Evolutionary conservation across 2,888 invertebrate species (phyloP).

Genomic region (Rhorus exstirpatorius): DNA sequence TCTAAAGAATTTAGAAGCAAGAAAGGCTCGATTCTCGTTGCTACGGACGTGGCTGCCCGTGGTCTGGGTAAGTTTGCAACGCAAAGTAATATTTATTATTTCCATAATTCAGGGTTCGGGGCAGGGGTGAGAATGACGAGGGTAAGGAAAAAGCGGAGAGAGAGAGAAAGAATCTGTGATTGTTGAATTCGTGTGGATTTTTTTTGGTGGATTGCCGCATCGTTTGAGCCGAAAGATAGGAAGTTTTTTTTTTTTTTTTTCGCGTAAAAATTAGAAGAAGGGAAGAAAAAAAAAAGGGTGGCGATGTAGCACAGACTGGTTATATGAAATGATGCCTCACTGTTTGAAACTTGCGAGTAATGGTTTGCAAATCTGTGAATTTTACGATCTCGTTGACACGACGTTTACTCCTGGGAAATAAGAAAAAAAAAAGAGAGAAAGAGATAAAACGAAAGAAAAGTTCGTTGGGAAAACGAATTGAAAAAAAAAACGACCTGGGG

Average conservation of each 20-base stretch:
- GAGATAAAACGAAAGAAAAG: not conserved
- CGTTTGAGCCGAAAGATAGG: too few relatives aligned
- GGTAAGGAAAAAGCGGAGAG: constrained; percentile 7
- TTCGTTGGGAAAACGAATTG: not conserved
- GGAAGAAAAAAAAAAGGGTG: constrained; percentile 76
- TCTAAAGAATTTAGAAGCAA: constrained; percentile 93
- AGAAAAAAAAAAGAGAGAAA: constrained; percentile 5
- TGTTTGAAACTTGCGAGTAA: constrained; percentile 71
- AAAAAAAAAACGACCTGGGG: not conserved
- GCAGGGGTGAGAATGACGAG: not conserved
- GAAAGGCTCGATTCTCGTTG: constrained; percentile 95
- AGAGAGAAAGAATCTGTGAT: not conserved
- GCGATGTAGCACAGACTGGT: constrained; percentile 86
- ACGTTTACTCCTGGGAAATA: not conserved
- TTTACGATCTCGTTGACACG: constrained; percentile 23
- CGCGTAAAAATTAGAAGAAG: constrained; percentile 1
- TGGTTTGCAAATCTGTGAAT: constrained; percentile 62
- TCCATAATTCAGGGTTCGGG: constrained; percentile 24
- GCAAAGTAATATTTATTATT: constrained; percentile 4
- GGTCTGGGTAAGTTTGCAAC: constrained; percentile 93
- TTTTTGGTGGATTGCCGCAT: too few relatives aligned
- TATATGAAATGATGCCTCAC: constrained; percentile 85
- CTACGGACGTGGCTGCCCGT: constrained; percentile 98
- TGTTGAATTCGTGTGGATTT: constrained; percentile 27
- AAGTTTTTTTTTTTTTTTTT: constrained; percentile 11